Conservation (phyloP, 2,797 vertebrate genomes). For the Petrocephalus schoutedeni region DNA sequence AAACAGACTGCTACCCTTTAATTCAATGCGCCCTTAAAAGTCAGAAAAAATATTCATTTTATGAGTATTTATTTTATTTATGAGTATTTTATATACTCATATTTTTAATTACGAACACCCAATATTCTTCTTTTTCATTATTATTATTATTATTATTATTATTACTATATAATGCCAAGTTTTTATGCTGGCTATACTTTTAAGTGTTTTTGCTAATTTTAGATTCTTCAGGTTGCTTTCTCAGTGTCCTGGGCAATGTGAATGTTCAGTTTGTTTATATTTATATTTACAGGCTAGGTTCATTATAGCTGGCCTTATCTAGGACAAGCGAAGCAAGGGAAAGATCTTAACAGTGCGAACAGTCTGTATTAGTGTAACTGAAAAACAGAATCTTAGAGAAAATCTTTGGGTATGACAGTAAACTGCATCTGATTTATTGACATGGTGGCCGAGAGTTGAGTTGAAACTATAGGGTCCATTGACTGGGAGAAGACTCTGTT, state of each 20-base stretch:
- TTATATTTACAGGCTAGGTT: neutral
- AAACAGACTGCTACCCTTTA: neutral
- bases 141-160: neutral
- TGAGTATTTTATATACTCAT: neutral
- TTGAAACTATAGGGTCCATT: neutral
- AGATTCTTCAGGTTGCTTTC: neutral
- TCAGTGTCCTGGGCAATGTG: neutral
- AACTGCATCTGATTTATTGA: neutral
- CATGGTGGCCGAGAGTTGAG: neutral
- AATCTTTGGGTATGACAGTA: neutral
- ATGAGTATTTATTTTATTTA: neutral
- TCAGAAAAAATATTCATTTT: neutral
- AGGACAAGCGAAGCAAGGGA: neutral
- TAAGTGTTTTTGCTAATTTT: neutral
- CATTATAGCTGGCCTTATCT: neutral
- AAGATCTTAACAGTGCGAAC: neutral
- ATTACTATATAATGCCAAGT: neutral
- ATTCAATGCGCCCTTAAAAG: neutral
- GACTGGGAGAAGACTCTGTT: neutral
- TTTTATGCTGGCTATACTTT: neutral
- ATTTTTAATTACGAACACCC: neutral
- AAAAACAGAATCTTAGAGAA: neutral
- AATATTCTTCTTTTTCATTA: neutral
- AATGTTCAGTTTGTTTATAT: neutral
- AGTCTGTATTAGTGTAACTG: neutral